Percentiles rank a stretch among this genome's conserved stretches.
phyloP scores from a whole-genome alignment of 1,140 invertebrate species.

The Anagrus nilaparvatae region DNA sequence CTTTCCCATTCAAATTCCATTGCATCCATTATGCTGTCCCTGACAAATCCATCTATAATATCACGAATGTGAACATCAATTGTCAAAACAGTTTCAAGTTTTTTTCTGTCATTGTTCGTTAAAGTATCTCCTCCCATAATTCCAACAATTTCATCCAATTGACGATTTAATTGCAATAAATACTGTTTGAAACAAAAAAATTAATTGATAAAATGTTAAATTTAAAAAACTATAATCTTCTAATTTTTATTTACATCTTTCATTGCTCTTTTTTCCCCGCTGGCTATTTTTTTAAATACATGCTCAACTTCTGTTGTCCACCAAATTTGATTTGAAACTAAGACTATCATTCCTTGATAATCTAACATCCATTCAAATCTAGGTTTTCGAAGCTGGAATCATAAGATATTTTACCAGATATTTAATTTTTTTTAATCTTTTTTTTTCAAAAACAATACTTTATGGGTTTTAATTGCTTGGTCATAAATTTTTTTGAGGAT shows the following conservation, averaged over 20 bases:
- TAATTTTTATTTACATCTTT: slow-evolving; percentile 50
- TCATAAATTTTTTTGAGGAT: slow-evolving; percentile 59
- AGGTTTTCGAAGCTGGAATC: slow-evolving; percentile 32
- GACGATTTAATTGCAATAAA: slow-evolving; percentile 64
- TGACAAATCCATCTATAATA: slow-evolving; percentile 78
- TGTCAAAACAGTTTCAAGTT: slow-evolving; percentile 79
- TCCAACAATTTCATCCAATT: slow-evolving; percentile 76
- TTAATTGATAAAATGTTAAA: slow-evolving; percentile 1
- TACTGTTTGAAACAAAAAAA: slow-evolving; percentile 45
- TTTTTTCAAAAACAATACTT: too few relatives aligned
- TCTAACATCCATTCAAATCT: slow-evolving; percentile 78
- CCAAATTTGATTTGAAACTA: slow-evolving; percentile 82
- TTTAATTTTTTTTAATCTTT: slow-evolving; percentile 15
- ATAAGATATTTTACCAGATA: slow-evolving; percentile 7
- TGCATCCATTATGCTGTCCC: slow-evolving; percentile 72
- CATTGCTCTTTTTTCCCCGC: slow-evolving; percentile 75
- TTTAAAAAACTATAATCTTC: not conserved
- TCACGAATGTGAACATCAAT: slow-evolving; percentile 84
- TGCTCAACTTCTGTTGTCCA: slow-evolving; percentile 91
- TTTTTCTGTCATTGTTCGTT: slow-evolving; percentile 68
- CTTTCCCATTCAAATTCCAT: slow-evolving; percentile 88
- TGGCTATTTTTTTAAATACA: slow-evolving; percentile 64
- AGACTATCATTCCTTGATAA: slow-evolving; percentile 79
- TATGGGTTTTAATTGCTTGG: too few relatives aligned
- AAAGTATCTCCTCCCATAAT: slow-evolving; percentile 67